phyloP scores from a whole-genome alignment of 2,797 vertebrate species.

The Calcarius lapponicus region DNA sequence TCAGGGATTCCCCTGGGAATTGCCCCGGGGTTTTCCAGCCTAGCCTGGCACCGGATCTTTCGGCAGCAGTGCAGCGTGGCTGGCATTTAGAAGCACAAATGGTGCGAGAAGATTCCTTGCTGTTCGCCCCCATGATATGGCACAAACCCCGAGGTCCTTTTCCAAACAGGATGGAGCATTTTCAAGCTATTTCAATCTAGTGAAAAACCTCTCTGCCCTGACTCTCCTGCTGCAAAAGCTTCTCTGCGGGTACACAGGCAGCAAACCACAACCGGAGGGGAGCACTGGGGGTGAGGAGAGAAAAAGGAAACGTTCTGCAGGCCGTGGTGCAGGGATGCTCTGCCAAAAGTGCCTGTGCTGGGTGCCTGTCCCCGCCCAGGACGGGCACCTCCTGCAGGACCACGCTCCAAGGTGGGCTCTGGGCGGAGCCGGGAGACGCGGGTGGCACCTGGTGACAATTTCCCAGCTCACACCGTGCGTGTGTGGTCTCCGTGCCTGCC shows the following conservation, averaged over 20 bases:
- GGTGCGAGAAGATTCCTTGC: background rate
- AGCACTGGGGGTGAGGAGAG: background rate
- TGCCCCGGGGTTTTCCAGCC: background rate
- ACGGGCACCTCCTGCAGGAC: background rate
- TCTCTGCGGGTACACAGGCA: background rate
- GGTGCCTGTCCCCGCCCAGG: background rate
- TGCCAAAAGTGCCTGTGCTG: background rate
- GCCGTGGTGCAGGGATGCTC: background rate
- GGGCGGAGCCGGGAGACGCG: background rate
- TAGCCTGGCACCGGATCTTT: background rate
- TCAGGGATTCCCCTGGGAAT: background rate
- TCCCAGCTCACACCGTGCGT: background rate
- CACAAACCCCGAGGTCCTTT: background rate
- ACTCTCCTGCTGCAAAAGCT: background rate
- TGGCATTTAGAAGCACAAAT: background rate
- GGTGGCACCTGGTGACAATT: background rate
- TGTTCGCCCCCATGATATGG: background rate
- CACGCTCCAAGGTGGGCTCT: background rate
- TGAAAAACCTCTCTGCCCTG: background rate
- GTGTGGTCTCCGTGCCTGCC: background rate
- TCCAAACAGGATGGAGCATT: background rate
- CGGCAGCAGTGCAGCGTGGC: rapidly evolving
- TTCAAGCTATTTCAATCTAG: background rate
- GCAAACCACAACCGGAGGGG: background rate
- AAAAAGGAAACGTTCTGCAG: background rate